These are phyloP conservation scores for Scomberomorus guttatus DNA, from an alignment of 2,797 vertebrate species.

Conservation along the genomic window DNA sequence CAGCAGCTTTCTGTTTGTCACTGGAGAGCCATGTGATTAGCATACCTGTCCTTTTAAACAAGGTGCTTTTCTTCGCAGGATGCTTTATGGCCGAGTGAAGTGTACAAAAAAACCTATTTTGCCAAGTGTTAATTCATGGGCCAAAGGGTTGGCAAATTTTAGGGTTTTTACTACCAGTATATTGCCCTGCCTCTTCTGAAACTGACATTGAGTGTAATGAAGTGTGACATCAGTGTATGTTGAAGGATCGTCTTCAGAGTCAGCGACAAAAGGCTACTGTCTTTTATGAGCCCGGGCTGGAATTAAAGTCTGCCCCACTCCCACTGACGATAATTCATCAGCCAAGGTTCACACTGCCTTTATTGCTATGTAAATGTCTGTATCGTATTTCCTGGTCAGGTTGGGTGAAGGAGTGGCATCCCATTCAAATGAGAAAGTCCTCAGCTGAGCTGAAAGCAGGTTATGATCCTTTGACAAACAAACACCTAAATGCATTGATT, in stretches of 20 bases:
- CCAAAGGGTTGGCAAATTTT: conserved; percentile 40
- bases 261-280: conserved; percentile 63
- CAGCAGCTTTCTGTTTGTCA: conserved; percentile 69
- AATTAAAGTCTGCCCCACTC: conserved; percentile 68
- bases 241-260: conserved; percentile 57
- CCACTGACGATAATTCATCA: conserved; percentile 66
- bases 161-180: conserved; percentile 29
- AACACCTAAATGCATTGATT: conserved; percentile 35
- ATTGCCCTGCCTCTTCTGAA: conserved; percentile 27
- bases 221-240: conserved; percentile 46
- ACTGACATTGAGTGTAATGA: conserved; percentile 50
- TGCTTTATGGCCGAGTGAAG: conserved; percentile 26
- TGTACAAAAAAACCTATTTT: neutral
- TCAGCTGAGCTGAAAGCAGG: conserved; percentile 53
- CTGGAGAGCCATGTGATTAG: conserved; percentile 65
- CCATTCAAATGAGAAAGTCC: conserved; percentile 37
- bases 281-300: conserved; percentile 65
- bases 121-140: conserved; percentile 18
- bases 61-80: conserved; percentile 12
- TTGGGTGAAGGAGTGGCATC: conserved; percentile 50
- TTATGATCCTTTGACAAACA: conserved; percentile 64
- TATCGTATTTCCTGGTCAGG: conserved; percentile 66
- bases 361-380: conserved; percentile 79
- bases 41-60: conserved; percentile 35
- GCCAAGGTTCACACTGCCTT: conserved; percentile 66